A percentile compares a stretch with the other conserved stretches of the same genome.
Evolutionary conservation across 2,888 invertebrate genomes (phyloP).

Genomic region (Lycophotia porphyrea): DNA sequence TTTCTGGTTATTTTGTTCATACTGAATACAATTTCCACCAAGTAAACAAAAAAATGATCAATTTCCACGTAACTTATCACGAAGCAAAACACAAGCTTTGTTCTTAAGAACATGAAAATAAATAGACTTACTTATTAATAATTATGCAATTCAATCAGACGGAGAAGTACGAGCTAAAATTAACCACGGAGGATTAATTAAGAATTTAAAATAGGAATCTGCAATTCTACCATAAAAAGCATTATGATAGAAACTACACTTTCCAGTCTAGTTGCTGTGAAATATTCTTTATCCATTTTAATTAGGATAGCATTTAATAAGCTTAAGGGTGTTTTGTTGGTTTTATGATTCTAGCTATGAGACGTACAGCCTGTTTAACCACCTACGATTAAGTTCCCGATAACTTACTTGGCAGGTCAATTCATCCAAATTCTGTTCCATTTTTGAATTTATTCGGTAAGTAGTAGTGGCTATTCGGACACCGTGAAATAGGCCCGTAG

Average conservation of each 20-base stretch:
- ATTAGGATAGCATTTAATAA: neutral
- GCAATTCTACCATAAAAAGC: neutral
- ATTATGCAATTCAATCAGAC: neutral
- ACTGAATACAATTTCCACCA: neutral
- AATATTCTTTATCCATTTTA: slow-evolving; percentile 1
- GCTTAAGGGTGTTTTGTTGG: neutral
- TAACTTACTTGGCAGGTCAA: no score
- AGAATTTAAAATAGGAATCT: neutral
- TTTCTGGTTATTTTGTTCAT: neutral
- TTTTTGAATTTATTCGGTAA: no score
- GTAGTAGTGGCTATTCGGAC: no score
- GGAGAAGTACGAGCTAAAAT: slow-evolving; percentile 1
- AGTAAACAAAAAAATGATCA: neutral
- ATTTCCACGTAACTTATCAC: neutral
- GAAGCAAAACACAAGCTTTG: neutral
- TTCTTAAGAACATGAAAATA: neutral
- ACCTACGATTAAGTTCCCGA: no score
- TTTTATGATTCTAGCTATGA: neutral
- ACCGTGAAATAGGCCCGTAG: no score
- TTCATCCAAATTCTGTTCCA: no score
- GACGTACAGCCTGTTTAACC: no score
- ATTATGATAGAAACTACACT: neutral
- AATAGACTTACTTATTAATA: neutral
- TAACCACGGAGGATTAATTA: slow-evolving; percentile 15
- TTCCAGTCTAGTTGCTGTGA: neutral